phyloP scores from a whole-genome alignment of 2,113 vertebrate genomes.

The Nesospiza acunhae region DNA sequence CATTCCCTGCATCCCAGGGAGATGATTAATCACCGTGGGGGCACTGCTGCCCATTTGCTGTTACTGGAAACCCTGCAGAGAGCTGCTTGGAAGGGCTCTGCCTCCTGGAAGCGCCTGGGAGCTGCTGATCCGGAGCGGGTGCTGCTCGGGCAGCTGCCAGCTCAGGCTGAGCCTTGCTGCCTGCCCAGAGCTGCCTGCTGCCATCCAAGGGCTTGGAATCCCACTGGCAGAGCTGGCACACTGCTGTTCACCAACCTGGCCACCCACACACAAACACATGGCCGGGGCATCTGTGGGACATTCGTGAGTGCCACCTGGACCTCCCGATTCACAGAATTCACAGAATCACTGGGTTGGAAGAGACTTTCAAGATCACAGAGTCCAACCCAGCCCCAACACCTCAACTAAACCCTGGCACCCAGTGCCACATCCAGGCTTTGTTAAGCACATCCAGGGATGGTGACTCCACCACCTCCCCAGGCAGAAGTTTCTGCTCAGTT shows the following conservation, averaged over 20 bases:
- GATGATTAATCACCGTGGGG: not conserved
- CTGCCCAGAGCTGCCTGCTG: not conserved
- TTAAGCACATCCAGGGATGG: not conserved
- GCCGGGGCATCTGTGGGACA: not conserved
- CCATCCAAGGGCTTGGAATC: not conserved
- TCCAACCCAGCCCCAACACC: not conserved
- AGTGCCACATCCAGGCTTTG: not conserved
- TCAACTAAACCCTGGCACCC: not conserved
- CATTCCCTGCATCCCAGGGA: not conserved
- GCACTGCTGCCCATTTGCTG: not conserved
- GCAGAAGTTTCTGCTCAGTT: not conserved
- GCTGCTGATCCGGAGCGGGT: accelerated
- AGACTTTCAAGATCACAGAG: not conserved
- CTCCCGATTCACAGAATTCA: not conserved
- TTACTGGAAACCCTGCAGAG: not conserved
- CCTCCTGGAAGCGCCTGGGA: not conserved
- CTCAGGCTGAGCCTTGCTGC: not conserved
- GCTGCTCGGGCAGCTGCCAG: not conserved
- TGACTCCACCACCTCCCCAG: not conserved
- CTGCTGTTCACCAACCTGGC: not conserved
- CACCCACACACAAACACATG: accelerated
- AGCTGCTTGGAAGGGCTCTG: not conserved
- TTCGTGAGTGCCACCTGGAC: not conserved
- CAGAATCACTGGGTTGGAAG: not conserved
- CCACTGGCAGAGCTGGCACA: not conserved